phyloP scores from a whole-genome alignment of 2,113 vertebrate genomes.

The Cephalopterus ornatus region DNA sequence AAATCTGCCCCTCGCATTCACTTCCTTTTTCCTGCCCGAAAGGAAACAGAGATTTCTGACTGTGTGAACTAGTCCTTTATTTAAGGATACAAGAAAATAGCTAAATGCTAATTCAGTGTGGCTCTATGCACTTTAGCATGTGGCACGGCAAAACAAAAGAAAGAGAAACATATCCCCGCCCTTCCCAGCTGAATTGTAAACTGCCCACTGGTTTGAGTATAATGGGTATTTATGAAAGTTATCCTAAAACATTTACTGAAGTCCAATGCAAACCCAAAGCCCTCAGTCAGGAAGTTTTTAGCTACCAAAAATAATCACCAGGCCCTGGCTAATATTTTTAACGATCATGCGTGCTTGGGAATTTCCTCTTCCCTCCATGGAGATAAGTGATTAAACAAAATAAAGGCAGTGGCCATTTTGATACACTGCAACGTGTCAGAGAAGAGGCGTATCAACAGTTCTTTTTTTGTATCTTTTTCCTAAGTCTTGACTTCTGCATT shows the following conservation, averaged over 20 bases:
- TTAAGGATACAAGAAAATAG: slow-evolving; percentile 56
- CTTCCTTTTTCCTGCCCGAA: slow-evolving; percentile 90
- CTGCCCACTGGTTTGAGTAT: background rate
- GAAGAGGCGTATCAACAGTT: background rate
- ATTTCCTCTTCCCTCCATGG: slow-evolving; percentile 56
- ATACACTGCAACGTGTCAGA: background rate
- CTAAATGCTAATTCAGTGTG: slow-evolving; percentile 21
- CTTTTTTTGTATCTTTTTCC: slow-evolving; percentile 21
- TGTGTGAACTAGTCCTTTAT: slow-evolving; percentile 55
- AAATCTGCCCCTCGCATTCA: slow-evolving; percentile 83
- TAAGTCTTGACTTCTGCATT: slow-evolving; percentile 53
- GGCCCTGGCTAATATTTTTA: slow-evolving; percentile 7
- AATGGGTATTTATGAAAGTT: slow-evolving; percentile 32
- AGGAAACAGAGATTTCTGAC: slow-evolving; percentile 85
- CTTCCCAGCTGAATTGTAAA: slow-evolving; percentile 19
- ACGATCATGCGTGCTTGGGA: slow-evolving; percentile 14
- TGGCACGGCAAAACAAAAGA: slow-evolving; percentile 35
- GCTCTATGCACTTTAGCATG: slow-evolving; percentile 17
- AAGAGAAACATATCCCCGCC: slow-evolving; percentile 43
- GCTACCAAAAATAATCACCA: slow-evolving; percentile 62
- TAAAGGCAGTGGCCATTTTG: background rate
- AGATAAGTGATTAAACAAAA: slow-evolving; percentile 48
- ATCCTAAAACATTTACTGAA: background rate
- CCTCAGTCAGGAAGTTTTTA: slow-evolving; percentile 47
- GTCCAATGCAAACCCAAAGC: background rate